Evolutionary conservation across 1,140 invertebrate species (phyloP).

Genomic region (Aphaenogaster floridana): DNA sequence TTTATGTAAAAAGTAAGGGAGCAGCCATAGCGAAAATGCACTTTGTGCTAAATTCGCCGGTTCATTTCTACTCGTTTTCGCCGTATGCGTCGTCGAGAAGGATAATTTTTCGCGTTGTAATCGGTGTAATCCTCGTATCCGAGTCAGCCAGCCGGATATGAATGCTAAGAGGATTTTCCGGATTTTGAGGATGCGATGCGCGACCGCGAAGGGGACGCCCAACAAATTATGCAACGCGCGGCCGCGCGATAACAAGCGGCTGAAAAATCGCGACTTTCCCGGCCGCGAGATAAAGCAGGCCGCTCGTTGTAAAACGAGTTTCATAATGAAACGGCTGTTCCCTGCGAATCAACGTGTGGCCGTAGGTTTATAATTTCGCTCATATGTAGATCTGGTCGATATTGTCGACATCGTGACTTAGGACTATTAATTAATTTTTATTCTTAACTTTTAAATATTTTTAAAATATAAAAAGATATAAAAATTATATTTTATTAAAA

Average conservation of each 20-base stretch:
- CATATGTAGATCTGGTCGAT: neutral
- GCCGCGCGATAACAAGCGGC: constrained; percentile 56
- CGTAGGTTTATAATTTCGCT: constrained; percentile 18
- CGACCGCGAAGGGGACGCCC: constrained; percentile 48
- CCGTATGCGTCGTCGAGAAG: constrained; percentile 62
- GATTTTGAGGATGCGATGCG: constrained; percentile 52
- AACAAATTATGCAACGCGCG: constrained; percentile 59
- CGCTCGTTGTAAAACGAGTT: constrained; percentile 31
- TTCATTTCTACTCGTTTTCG: constrained; percentile 71
- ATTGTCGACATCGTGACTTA: neutral
- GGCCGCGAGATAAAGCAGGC: constrained; percentile 52
- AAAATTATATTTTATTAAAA: neutral
- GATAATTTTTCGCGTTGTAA: constrained; percentile 59
- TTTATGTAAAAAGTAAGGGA: neutral
- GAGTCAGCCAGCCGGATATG: constrained; percentile 54
- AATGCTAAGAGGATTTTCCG: constrained; percentile 59
- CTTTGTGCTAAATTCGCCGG: constrained; percentile 63
- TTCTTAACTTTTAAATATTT: neutral
- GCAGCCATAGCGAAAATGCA: neutral
- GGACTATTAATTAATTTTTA: constrained; percentile 12
- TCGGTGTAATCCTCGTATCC: constrained; percentile 61
- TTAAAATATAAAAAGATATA: neutral
- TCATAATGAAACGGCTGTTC: constrained; percentile 40
- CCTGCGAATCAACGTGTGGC: constrained; percentile 8
- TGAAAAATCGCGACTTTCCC: constrained; percentile 63